Percentiles rank a stretch among this genome's conserved stretches.
These are phyloP conservation scores for Ornithorhynchus anatinus DNA, from an alignment of 2,113 vertebrate genomes.

Conservation along the genomic window DNA sequence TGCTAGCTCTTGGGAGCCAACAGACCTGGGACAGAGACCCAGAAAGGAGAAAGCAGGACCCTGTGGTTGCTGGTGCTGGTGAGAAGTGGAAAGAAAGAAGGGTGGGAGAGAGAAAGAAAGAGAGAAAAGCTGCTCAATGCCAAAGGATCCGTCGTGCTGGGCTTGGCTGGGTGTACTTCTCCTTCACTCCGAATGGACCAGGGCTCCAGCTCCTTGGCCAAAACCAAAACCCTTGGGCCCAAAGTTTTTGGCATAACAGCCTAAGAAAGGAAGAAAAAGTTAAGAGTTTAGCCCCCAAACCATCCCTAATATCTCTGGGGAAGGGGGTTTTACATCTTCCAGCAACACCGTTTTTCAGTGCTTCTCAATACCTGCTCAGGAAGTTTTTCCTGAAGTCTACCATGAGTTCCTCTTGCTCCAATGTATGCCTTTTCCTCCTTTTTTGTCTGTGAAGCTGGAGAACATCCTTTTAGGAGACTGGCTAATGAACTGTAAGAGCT, in stretches of 20 bases:
- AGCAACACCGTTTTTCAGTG: not conserved
- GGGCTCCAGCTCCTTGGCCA: conserved; percentile 87
- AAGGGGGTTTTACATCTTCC: not conserved
- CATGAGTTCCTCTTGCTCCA: too few species aligned
- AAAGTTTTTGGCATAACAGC: conserved; percentile 92
- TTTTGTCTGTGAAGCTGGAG: too few species aligned
- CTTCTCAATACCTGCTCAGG: too few species aligned
- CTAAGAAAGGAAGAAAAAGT: conserved; percentile 61
- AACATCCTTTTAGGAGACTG: too few species aligned
- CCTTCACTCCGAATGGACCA: conserved; percentile 85
- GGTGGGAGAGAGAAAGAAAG: not conserved
- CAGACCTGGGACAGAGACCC: not conserved
- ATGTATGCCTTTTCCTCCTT: too few species aligned
- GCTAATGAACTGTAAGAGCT: too few species aligned
- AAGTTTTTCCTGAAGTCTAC: too few species aligned
- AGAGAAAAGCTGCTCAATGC: too few species aligned
- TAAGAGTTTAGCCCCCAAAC: not conserved
- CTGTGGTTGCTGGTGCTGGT: conserved; percentile 3
- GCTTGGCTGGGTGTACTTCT: not conserved
- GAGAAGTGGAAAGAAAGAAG: not conserved
- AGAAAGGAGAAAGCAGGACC: not conserved
- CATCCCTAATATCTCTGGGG: not conserved
- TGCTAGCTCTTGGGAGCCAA: not conserved
- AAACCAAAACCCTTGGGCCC: conserved; percentile 96
- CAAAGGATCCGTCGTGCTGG: not conserved